Conservation (phyloP, 2,113 vertebrate species). For the Clarias gariepinus region DNA sequence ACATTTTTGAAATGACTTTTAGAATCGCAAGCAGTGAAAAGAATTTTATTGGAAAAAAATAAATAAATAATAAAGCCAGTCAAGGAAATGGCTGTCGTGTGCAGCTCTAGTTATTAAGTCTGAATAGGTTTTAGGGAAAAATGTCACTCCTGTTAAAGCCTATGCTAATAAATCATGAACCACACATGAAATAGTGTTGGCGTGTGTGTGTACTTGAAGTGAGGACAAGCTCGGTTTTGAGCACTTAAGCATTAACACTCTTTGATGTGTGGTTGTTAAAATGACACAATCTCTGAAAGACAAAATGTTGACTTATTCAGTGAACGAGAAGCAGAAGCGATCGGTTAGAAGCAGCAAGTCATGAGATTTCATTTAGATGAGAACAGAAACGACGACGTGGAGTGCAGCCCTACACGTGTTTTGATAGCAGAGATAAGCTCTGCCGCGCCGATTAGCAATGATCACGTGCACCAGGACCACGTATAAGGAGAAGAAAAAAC, state of each 20-base stretch:
- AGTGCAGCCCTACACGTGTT: constrained; percentile 62
- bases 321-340: constrained; percentile 46
- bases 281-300: constrained; percentile 23
- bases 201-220: neutral
- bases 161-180: constrained; percentile 51
- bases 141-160: constrained; percentile 29
- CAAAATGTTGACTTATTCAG: constrained; percentile 47
- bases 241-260: constrained; percentile 5
- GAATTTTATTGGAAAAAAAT: too few relatives aligned
- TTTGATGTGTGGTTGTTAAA: constrained; percentile 53
- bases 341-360: neutral
- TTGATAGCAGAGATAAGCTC: constrained; percentile 34
- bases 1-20: neutral
- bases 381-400: constrained; percentile 60
- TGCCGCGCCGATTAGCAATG: constrained; percentile 41
- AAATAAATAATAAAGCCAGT: neutral
- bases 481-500: neutral
- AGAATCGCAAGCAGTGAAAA: neutral
- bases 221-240: too few relatives aligned
- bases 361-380: constrained; percentile 57
- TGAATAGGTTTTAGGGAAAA: neutral
- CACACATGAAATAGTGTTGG: constrained; percentile 59
- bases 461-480: constrained; percentile 41
- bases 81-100: neutral
- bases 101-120: constrained; percentile 17